Evolutionary conservation across 2,113 vertebrate species (phyloP).

Genomic region (Plestiodon gilberti): DNA sequence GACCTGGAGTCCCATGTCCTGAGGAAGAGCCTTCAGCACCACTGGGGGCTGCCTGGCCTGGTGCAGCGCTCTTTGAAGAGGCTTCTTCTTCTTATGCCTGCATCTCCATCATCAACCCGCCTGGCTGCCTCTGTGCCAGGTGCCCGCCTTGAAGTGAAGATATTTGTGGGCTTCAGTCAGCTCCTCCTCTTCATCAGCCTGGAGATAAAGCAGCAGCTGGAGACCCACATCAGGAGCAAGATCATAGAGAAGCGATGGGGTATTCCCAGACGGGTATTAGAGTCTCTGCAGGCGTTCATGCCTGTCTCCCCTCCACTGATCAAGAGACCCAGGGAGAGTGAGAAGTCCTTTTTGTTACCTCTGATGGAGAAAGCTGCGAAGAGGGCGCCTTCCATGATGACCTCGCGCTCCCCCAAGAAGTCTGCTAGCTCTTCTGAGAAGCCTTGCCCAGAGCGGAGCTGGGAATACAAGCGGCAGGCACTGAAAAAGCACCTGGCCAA

Average conservation of each 20-base stretch:
- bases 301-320: not conserved
- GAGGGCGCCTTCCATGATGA: not conserved
- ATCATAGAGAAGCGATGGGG: slow-evolving; percentile 1
- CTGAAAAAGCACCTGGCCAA: not conserved
- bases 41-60: slow-evolving; percentile 18
- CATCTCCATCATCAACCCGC: not conserved
- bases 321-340: not conserved
- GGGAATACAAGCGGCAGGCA: not conserved
- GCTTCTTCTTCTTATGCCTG: not conserved
- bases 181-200: not conserved
- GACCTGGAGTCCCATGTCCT: slow-evolving; percentile 36
- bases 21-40: slow-evolving; percentile 34
- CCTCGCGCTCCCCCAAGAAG: not conserved
- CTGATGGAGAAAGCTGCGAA: not conserved
- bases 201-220: not conserved
- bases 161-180: too few relatives aligned
- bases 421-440: not conserved
- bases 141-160: not conserved
- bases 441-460: not conserved
- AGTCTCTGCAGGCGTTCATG: not conserved
- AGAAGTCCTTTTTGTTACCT: not conserved
- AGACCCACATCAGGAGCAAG: not conserved
- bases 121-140: too few relatives aligned
- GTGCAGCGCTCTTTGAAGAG: not conserved
- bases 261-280: not conserved